A percentile compares a stretch with the other conserved stretches of the same genome.
phyloP scores from a whole-genome alignment of 2,797 vertebrate species.

The Xiphorhynchus erythropygius region DNA sequence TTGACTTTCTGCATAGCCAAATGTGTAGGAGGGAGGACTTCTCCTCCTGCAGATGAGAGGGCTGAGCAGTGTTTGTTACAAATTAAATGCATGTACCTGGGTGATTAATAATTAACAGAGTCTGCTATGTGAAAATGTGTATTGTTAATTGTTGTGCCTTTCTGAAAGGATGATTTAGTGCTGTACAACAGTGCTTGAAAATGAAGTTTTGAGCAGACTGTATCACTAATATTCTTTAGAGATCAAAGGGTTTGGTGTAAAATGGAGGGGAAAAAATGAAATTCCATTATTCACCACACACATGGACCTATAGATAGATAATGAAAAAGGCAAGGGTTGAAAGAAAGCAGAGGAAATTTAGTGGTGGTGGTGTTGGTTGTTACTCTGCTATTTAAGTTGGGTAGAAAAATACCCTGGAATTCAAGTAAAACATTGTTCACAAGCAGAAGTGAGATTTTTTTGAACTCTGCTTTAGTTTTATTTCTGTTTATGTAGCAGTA shows the following conservation, averaged over 20 bases:
- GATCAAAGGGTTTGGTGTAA: slow-evolving; percentile 18
- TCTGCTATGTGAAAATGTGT: slow-evolving; percentile 55
- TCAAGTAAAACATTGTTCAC: neutral
- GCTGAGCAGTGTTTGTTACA: slow-evolving; percentile 57
- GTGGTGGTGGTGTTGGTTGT: neutral
- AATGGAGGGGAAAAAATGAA: neutral
- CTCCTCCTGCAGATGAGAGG: slow-evolving; percentile 39
- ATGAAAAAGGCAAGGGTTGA: neutral
- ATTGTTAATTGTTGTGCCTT: slow-evolving; percentile 72
- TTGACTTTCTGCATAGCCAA: slow-evolving; percentile 47
- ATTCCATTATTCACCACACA: neutral
- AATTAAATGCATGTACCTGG: slow-evolving; percentile 41
- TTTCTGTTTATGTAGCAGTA: neutral
- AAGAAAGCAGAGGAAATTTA: neutral
- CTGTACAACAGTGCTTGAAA: slow-evolving; percentile 4
- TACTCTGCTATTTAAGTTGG: neutral
- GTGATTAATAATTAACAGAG: slow-evolving; percentile 73
- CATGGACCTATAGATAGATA: neutral
- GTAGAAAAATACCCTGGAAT: neutral
- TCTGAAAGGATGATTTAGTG: slow-evolving; percentile 57
- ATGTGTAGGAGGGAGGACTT: slow-evolving; percentile 63
- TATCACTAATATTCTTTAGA: slow-evolving; percentile 25
- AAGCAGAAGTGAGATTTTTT: neutral
- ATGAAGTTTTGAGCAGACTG: neutral
- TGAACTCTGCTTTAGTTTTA: neutral